Evolutionary conservation across 1,140 invertebrate genomes (phyloP), one percentile per base, ranked within the genome.

Genomic region (Tribolium madens): DNA sequence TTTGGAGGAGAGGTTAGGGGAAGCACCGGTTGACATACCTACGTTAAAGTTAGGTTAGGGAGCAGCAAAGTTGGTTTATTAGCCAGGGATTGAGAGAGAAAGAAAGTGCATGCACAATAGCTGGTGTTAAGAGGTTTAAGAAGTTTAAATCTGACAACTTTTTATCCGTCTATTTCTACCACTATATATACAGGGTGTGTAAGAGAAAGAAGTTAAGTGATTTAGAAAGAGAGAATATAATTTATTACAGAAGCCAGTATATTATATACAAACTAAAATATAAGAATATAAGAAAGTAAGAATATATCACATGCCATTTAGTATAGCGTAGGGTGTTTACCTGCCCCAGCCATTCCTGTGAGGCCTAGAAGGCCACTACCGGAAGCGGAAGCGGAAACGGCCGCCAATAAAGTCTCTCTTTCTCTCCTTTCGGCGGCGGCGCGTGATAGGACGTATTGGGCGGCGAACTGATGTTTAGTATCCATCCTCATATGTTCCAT

Each of bases 401-500:
- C 91, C 4, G 92, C 92, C 18, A 95, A 87, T 70, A 94, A 87
- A 1, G 87, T 90, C 84, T 97, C 95, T 31, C 95, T 87, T 84
- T 97, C 95, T 77, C 95, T 88, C 81, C 95, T 89, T 83, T 97
- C 95, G 15, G 95, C 96, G 3, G 96, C 96, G 5, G 95, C 96
- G 81, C 95, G 88, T 76, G 94, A 96, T 68, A 97, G 89, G 14
- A 97, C 95, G 85, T 97, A 97, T 84, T 97, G 96, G 17, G 96
- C 96, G 31, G 96, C 96, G 84, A 97, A 97, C 85, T 97, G 96
- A 90, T 97, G 96, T 87, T 97, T 97, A 1, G 96, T 95, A 87
- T 97, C 96, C 95, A 97, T 97, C 82, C 96, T 91, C 96, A 97
- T 97, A 84, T 97, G 95, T 84, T 97, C 96, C 96, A 97, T 97